Percentiles rank a stretch among this genome's conserved stretches.
phyloP scores from a whole-genome alignment of 2,888 invertebrate species.

The Hirtodrosophila histrioides region DNA sequence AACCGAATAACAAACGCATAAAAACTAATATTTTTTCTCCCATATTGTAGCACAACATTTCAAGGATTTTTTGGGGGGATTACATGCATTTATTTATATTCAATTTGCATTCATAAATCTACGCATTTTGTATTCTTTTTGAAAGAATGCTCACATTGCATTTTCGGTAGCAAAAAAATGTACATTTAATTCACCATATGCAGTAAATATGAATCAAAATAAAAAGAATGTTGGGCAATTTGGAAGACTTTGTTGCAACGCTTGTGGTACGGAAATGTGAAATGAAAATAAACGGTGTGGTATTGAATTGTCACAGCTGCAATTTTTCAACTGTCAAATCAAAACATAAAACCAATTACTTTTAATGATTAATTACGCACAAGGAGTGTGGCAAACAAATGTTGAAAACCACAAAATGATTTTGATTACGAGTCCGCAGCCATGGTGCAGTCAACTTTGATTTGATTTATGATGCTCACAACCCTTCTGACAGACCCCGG shows the following conservation, averaged over 20 bases:
- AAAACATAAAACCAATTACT: slow-evolving; percentile 77
- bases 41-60: slow-evolving; percentile 5
- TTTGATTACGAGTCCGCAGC: slow-evolving; percentile 59
- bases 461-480: slow-evolving; percentile 69
- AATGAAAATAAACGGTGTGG: slow-evolving; percentile 15
- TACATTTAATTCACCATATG: slow-evolving; percentile 12
- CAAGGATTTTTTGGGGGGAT: slow-evolving; percentile 13
- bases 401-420: slow-evolving; percentile 74
- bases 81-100: slow-evolving; percentile 44
- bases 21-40: background rate
- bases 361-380: slow-evolving; percentile 71
- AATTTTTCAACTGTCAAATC: slow-evolving; percentile 79
- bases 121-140: slow-evolving; percentile 9
- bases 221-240: slow-evolving; percentile 9
- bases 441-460: slow-evolving; percentile 34
- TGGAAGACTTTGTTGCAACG: background rate
- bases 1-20: background rate
- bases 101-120: slow-evolving; percentile 43
- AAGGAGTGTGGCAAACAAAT: slow-evolving; percentile 38
- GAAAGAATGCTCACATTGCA: too few species aligned
- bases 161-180: background rate
- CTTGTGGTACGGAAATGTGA: slow-evolving; percentile 8
- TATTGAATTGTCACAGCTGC: slow-evolving; percentile 71
- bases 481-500: slow-evolving; percentile 46
- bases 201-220: background rate